These are phyloP conservation scores for Eulemur albifrons DNA, from an alignment of 2,797 vertebrate species.

Conservation along the genomic window DNA sequence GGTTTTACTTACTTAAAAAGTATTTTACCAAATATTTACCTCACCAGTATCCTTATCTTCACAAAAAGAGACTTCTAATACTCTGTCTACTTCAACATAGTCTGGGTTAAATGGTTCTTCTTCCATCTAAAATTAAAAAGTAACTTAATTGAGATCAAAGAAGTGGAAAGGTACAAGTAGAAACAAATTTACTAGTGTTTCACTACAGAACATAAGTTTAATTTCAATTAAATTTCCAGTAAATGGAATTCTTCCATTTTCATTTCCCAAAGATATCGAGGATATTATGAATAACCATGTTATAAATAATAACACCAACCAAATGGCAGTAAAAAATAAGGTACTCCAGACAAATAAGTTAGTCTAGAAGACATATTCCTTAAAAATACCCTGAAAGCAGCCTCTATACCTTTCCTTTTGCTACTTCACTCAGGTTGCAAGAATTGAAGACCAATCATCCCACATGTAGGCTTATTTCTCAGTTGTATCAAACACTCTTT, in stretches of 20 bases:
- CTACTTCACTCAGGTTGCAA: background rate
- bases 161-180: background rate
- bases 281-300: background rate
- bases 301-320: background rate
- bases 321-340: background rate
- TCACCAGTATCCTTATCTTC: conserved; percentile 98
- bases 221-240: conserved; percentile 1
- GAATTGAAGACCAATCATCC: background rate
- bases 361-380: background rate
- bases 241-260: conserved; percentile 25
- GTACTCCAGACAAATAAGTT: background rate
- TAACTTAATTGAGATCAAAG: conserved; percentile 27
- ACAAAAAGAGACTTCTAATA: conserved; percentile 99
- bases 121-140: conserved; percentile 91
- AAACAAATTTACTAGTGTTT: background rate
- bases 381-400: background rate
- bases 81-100: conserved; percentile 97
- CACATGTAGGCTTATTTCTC: background rate
- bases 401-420: background rate
- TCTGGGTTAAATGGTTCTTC: conserved; percentile 99
- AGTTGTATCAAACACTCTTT: background rate
- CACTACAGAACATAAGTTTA: background rate
- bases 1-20: background rate
- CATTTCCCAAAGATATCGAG: background rate
- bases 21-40: conserved; percentile 85